Evolutionary conservation across 2,888 invertebrate species (phyloP).

Genomic region (Drosophila paranaensis): DNA sequence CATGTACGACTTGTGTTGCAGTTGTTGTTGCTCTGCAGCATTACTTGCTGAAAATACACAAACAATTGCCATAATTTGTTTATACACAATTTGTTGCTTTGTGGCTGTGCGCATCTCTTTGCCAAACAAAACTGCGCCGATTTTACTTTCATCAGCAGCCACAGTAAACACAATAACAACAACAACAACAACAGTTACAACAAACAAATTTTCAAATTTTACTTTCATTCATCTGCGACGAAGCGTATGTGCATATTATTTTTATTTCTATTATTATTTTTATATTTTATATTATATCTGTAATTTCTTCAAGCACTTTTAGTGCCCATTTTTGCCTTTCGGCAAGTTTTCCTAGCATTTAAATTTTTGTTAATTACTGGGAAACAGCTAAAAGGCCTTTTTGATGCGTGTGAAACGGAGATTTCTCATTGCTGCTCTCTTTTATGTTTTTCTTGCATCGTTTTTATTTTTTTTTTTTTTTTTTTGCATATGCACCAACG

Average conservation of each 20-base stretch:
- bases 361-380: slow-evolving; percentile 25
- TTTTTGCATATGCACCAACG: slow-evolving; percentile 29
- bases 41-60: slow-evolving; percentile 52
- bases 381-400: slow-evolving; percentile 2
- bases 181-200: slow-evolving; percentile 28
- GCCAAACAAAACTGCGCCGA: slow-evolving; percentile 71
- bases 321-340: slow-evolving; percentile 21
- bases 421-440: slow-evolving; percentile 22
- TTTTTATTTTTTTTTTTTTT: slow-evolving; percentile 1
- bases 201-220: slow-evolving; percentile 64
- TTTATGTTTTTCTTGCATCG: background rate
- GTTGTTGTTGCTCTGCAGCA: slow-evolving; percentile 27
- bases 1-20: slow-evolving; percentile 48
- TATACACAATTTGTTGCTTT: slow-evolving; percentile 41
- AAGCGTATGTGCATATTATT: slow-evolving; percentile 22
- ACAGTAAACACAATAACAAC: slow-evolving; percentile 31
- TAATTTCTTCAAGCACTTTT: slow-evolving; percentile 33
- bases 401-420: slow-evolving; percentile 28
- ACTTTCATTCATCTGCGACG: slow-evolving; percentile 68
- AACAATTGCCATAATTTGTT: slow-evolving; percentile 59
- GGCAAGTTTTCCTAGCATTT: slow-evolving; percentile 20
- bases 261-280: background rate
- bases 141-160: slow-evolving; percentile 80
- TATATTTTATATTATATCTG: slow-evolving; percentile 21
- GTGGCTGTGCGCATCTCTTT: slow-evolving; percentile 65